These are phyloP conservation scores for Leptinotarsa defecta DNA, from an alignment of 1,140 invertebrate genomes.

Conservation along the genomic window DNA sequence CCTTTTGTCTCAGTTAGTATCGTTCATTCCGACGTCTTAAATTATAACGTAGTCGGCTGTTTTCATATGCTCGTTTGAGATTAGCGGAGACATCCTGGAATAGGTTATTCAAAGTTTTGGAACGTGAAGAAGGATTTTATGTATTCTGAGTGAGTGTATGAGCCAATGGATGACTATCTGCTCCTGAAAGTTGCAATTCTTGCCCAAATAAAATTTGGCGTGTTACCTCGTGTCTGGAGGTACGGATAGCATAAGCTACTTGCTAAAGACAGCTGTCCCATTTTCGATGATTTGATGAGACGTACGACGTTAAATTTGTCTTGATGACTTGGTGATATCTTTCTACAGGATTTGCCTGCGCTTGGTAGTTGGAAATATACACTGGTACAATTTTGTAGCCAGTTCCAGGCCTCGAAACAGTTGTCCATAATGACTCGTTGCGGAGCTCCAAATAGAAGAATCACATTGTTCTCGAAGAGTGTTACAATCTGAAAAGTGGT, in stretches of 20 bases:
- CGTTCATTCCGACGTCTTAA: neutral
- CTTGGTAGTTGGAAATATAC: constrained; percentile 15
- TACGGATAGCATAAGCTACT: constrained; percentile 38
- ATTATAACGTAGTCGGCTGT: neutral
- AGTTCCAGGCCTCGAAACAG: constrained; percentile 17
- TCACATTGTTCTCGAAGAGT: constrained; percentile 11
- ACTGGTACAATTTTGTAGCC: neutral
- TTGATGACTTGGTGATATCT: constrained; percentile 31
- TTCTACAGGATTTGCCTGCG: constrained; percentile 21
- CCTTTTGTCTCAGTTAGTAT: neutral
- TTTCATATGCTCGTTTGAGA: neutral
- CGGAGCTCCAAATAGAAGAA: constrained; percentile 38
- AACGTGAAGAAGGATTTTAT: neutral
- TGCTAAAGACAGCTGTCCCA: constrained; percentile 46
- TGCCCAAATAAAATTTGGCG: constrained; percentile 42
- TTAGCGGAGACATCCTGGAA: neutral
- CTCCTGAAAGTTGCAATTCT: neutral
- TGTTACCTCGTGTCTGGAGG: constrained; percentile 48
- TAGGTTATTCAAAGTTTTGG: neutral
- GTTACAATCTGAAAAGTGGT: neutral
- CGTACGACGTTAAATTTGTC: constrained; percentile 39
- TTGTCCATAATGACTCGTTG: constrained; percentile 13
- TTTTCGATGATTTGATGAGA: constrained; percentile 38
- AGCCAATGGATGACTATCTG: no score
- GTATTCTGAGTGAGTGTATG: neutral